Evolutionary conservation across 1,140 invertebrate species (phyloP), one percentile per base, ranked within the genome.

Genomic region (Drosophila kanapiae): DNA sequence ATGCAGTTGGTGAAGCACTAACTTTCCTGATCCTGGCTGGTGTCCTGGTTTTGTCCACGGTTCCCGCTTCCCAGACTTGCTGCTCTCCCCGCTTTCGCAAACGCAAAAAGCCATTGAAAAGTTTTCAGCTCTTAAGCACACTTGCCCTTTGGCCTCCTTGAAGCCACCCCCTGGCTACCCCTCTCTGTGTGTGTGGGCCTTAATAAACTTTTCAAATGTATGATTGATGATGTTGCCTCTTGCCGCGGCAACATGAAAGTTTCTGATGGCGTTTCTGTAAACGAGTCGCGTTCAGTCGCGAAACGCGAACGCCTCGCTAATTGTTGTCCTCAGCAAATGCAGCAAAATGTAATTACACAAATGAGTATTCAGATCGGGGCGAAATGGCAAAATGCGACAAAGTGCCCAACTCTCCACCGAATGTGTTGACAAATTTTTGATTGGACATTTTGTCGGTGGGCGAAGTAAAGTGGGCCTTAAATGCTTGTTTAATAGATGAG

Each of bases 201-300:
- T 78, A 88, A 88, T 87, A 88, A 87, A 87, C 84, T 88, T 88
- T 88, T 84, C 80, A 88, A 88, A 84, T 88, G 77, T 81, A 88
- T 88, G 84, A 88, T 88, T 88, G 85, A 88, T 88, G 84, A 84
- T 88, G 80, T 90, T 75, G 68, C 84, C 61, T 53, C 62, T 61
- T 54, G 57, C 56, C 67, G 2, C 53, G 57, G 69, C 69, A 51
- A 60, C 67, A 67, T 62, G 35, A 79, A 87, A 87, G 49, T 87
- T 86, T 54, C 68, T 72, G 59, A 71, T 78, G 65, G 58, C 58
- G 48, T 80, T 23, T 86, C 74, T 82, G 80, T 77, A 83, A 88
- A 77, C 84, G 83, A 83, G 76, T 86, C 83, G 84, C 76, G 76
- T 80, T 64, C 23, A 23, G 23, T 23, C 63, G 62, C 70, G 51